Conservation (phyloP, 2,797 vertebrate species). For the Lutjanus campechanus region DNA sequence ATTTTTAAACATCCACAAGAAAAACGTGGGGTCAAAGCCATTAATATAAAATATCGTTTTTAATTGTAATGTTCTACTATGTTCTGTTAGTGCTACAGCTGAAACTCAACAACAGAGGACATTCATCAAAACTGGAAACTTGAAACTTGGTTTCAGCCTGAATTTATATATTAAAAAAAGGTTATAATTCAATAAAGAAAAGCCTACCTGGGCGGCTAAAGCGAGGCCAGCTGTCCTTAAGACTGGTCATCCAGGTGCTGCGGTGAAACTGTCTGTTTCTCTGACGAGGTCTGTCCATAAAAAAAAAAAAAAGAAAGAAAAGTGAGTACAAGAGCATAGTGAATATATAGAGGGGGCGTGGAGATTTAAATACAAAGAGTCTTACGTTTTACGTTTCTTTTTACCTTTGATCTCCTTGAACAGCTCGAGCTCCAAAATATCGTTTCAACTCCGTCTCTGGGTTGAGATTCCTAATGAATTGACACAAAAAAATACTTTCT, state of each 20-base stretch:
- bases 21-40: background rate
- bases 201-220: slow-evolving; percentile 92
- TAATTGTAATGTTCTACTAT: background rate
- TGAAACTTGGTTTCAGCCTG: no score
- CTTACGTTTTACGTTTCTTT: slow-evolving; percentile 23
- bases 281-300: slow-evolving; percentile 88
- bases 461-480: slow-evolving; percentile 91
- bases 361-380: background rate
- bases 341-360: background rate
- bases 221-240: slow-evolving; percentile 95
- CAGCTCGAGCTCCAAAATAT: slow-evolving; percentile 95
- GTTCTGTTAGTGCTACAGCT: background rate
- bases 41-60: background rate
- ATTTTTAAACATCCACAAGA: background rate
- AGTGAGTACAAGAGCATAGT: background rate
- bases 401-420: slow-evolving; percentile 96
- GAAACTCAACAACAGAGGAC: background rate
- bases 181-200: background rate
- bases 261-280: slow-evolving; percentile 92
- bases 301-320: background rate
- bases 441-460: slow-evolving; percentile 97
- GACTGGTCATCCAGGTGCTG: slow-evolving; percentile 92
- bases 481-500: slow-evolving; percentile 24
- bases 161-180: no score
- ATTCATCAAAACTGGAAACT: background rate